Base-by-base conservation (phyloP, 2,797 vertebrate genomes). In the Sebastes hopkinsi region DNA sequence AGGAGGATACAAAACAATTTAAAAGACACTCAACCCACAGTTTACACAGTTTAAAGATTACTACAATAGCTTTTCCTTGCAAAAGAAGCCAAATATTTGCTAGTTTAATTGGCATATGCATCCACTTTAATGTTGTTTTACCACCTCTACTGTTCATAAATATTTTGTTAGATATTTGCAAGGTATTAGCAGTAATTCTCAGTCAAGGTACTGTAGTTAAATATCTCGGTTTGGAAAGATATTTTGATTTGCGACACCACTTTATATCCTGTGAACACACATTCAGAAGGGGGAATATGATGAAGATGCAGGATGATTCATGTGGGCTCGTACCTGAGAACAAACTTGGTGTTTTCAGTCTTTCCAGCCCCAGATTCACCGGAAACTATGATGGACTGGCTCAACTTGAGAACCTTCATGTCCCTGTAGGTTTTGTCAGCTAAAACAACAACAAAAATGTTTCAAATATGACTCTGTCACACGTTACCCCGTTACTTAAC, bases 321-420 rank as follows among this genome's bases (percentile, higher is more conserved):
- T 1, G 25, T 4, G 3, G 18, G 12, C 4, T 75, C 86, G 12
- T 88, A 99, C 98, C 98, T 97, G 87, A 99, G 95, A 91, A 99
- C 97, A 96, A 99, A 99, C 93, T 99, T 99, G 54, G 99, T 99
- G 91, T 99, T 99, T 96, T 99, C 99, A 12, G 99, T 99, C 95
- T 99, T 99, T 86, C 98, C 99, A 85, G 99, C 99, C 83, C 99
- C 99, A 1, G 99, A 99, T 96, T 99, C 99, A 87, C 99, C 99
- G 80, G 99, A 99, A 61, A 99, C 98, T 79, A 99, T 99, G 90
- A 99, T 99, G 70, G 99, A 99, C 89, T 99, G 99, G 86, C 99
- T 99, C 96, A 99, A 97, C 93, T 97, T 99, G 65, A 99, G 96
- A 52, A 99, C 97, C 90, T 97, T 99, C 98, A 99, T 99, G 92